phyloP scores from a whole-genome alignment of 1,140 invertebrate genomes.

The Oryzaephilus surinamensis region DNA sequence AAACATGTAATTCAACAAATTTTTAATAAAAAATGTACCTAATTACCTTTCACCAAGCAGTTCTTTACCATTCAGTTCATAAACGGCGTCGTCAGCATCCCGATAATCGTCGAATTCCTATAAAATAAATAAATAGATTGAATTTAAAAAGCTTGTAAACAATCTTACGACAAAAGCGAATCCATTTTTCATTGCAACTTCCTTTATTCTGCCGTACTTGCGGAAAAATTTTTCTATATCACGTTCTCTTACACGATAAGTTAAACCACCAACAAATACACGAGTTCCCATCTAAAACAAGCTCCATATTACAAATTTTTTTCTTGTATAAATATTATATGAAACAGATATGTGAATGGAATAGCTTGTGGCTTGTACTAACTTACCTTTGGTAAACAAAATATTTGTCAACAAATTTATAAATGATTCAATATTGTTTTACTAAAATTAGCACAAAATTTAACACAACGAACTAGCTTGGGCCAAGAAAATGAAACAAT shows the following conservation, averaged over 20 bases:
- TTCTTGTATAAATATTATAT: too few relatives aligned
- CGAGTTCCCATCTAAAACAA: conserved; percentile 60
- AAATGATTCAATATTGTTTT: too few relatives aligned
- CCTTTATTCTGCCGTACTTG: conserved; percentile 90
- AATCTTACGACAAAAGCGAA: conserved; percentile 81
- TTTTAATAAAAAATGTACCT: not conserved
- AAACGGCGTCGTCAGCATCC: conserved; percentile 97
- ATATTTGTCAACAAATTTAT: too few relatives aligned
- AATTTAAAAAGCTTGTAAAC: not conserved
- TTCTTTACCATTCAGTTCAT: conserved; percentile 95
- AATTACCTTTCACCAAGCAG: conserved; percentile 67
- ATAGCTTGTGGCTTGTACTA: too few relatives aligned
- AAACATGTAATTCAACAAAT: conserved; percentile 4
- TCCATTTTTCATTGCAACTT: conserved; percentile 97
- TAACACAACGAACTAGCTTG: too few relatives aligned
- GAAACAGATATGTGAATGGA: too few relatives aligned
- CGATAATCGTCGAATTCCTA: conserved; percentile 93
- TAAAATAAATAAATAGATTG: conserved; percentile 4
- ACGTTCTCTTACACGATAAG: conserved; percentile 87
- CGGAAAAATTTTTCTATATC: conserved; percentile 98
- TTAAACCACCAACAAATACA: conserved; percentile 91
- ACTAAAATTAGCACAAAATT: too few relatives aligned
- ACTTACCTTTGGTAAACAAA: too few relatives aligned
- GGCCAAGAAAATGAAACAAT: too few relatives aligned
- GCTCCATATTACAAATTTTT: too few relatives aligned